Evolutionary conservation across 23 tunicate species (phyloP).

Genomic region (Trididemnum clinides): DNA sequence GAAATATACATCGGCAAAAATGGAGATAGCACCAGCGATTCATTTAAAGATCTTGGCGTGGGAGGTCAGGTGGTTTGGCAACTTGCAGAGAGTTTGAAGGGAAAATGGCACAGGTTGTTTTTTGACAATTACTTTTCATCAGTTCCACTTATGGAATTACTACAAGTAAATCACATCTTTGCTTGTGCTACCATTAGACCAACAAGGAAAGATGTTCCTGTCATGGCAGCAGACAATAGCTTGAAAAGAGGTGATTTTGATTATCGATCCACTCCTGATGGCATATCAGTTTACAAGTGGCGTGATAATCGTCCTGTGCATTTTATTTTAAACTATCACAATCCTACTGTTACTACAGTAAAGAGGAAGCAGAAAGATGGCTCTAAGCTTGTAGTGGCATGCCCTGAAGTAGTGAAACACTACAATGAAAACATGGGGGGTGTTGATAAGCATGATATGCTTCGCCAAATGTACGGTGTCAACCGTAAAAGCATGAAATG

Average conservation of each 20-base stretch:
- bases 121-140: constrained; percentile 27
- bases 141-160: not conserved
- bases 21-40: no score
- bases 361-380: constrained; percentile 1
- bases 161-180: not conserved
- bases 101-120: not conserved
- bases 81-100: not conserved
- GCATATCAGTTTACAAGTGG: not conserved
- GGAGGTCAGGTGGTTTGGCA: not conserved
- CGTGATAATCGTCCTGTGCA: constrained; percentile 14
- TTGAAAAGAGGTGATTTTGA: constrained; percentile 8
- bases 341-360: not conserved
- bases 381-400: not conserved
- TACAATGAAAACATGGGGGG: constrained; percentile 16
- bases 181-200: constrained; percentile 33
- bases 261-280: not conserved
- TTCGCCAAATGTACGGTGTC: not conserved
- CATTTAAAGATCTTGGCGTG: constrained; percentile 21
- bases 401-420: constrained; percentile 3
- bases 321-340: constrained; percentile 25
- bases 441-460: constrained; percentile 14
- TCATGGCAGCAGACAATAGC: not conserved
- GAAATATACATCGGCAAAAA: constrained; percentile 1
- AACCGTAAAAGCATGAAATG: constrained; percentile 3
- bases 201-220: constrained; percentile 17